Evolutionary conservation across 2,888 invertebrate species (phyloP).

Genomic region (Ernsta delagoae): DNA sequence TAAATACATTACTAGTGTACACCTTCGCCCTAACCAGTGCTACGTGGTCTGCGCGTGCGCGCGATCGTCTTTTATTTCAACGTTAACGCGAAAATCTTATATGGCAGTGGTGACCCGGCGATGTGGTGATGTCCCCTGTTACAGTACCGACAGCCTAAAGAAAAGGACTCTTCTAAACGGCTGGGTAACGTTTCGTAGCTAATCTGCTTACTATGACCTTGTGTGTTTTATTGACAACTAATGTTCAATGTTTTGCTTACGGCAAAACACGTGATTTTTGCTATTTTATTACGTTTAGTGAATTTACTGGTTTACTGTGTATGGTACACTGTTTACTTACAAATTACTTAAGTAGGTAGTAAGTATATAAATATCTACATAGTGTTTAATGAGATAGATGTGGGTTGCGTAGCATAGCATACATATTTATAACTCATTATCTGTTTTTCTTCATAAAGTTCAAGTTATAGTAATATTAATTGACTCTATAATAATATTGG

Average conservation of each 20-base stretch:
- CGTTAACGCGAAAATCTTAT: constrained; percentile 62
- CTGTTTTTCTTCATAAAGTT: no score
- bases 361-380: no score
- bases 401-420: no score
- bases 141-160: constrained; percentile 62
- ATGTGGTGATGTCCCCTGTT: constrained; percentile 74
- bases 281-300: background rate
- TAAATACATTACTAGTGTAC: constrained; percentile 54
- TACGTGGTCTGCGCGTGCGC: constrained; percentile 74
- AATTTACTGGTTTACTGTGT: no score
- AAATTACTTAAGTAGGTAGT: no score
- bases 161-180: constrained; percentile 64
- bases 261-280: background rate
- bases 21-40: constrained; percentile 74
- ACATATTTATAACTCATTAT: no score
- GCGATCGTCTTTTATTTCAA: constrained; percentile 62
- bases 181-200: constrained; percentile 60
- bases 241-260: constrained; percentile 23
- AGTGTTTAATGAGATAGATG: no score
- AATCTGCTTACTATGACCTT: constrained; percentile 46
- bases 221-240: constrained; percentile 27
- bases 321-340: no score
- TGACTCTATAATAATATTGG: no score
- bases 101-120: constrained; percentile 79
- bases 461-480: no score